A percentile compares a stretch with the other conserved stretches of the same genome.
phyloP scores from a whole-genome alignment of 37 sponge, comb jelly and placozoan species.

The Halichondria panicea region DNA sequence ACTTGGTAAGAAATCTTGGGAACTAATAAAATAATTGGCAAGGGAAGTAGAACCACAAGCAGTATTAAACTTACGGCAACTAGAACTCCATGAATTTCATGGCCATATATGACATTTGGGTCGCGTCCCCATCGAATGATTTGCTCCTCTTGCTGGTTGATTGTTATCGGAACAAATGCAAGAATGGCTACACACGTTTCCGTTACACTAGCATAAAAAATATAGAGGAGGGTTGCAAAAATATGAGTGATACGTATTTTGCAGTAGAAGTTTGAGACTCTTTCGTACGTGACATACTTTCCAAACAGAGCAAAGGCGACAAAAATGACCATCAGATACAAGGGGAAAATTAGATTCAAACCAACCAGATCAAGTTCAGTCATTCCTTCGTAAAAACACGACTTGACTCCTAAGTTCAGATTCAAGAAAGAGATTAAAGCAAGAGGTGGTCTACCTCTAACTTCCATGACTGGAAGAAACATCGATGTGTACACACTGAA shows the following conservation, averaged over 20 bases:
- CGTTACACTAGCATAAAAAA: constrained; percentile 8
- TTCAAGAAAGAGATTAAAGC: constrained; percentile 15
- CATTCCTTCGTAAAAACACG: constrained; percentile 27
- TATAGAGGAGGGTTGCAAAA: constrained; percentile 16
- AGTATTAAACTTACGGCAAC: background rate
- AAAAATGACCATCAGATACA: constrained; percentile 5
- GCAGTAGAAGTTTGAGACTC: background rate
- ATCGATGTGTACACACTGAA: background rate
- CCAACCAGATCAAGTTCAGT: background rate
- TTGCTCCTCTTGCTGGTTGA: background rate
- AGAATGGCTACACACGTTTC: constrained; percentile 3
- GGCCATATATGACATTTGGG: constrained; percentile 3
- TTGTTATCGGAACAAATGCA: background rate
- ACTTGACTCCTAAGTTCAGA: constrained; percentile 20
- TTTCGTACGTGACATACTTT: background rate
- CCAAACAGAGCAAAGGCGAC: background rate
- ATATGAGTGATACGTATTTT: constrained; percentile 1
- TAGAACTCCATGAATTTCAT: background rate
- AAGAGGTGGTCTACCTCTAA: background rate
- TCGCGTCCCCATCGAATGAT: background rate
- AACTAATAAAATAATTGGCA: background rate
- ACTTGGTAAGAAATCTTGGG: background rate
- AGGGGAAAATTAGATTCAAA: constrained; percentile 19
- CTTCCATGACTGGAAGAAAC: background rate
- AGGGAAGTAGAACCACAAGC: constrained; percentile 5